Evolutionary conservation across 2,113 vertebrate species (phyloP).

Genomic region (Oncorhynchus kisutch): DNA sequence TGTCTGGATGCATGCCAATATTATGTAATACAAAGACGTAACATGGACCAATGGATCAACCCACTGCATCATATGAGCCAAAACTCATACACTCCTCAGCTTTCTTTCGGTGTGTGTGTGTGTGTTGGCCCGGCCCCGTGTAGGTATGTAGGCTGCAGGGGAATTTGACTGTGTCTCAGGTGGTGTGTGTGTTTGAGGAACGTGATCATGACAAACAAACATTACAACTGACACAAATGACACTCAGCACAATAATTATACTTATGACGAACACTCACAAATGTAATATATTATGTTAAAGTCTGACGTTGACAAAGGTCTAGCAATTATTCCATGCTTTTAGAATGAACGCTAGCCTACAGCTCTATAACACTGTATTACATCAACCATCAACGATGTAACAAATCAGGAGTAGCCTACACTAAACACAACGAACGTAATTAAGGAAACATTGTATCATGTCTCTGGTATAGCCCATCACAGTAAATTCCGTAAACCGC

Average conservation of each 20-base stretch:
- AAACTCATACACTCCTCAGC: too few relatives aligned
- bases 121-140: neutral
- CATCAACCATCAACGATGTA: neutral
- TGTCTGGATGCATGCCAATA: too few relatives aligned
- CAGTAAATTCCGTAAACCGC: neutral
- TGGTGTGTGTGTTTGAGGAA: neutral
- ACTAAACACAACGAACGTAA: neutral
- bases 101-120: neutral
- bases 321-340: neutral
- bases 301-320: neutral
- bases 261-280: neutral
- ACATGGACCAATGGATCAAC: too few relatives aligned
- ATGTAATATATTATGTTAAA: too few relatives aligned
- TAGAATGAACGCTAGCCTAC: neutral
- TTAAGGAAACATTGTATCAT: neutral
- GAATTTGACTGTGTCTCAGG: too few relatives aligned
- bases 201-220: neutral
- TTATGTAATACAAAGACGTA: too few relatives aligned
- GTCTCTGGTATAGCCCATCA: neutral
- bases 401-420: neutral
- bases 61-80: too few relatives aligned
- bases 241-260: neutral
- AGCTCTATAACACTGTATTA: neutral
- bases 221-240: neutral
- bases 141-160: too few relatives aligned